Evolutionary conservation across 2,113 vertebrate species (phyloP).

Genomic region (Nyctereutes procyonoides): DNA sequence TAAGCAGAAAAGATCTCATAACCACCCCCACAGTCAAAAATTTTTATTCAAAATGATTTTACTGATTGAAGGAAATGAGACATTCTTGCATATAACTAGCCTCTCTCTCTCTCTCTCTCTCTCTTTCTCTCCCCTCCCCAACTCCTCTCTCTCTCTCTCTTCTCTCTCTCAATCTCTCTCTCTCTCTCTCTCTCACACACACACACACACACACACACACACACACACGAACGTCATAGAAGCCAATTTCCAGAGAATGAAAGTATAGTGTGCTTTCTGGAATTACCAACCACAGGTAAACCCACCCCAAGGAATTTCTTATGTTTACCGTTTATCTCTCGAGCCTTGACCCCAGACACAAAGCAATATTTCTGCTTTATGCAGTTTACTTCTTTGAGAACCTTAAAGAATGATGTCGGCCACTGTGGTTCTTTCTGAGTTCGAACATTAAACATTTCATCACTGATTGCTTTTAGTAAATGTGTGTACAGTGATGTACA

Average conservation of each 20-base stretch:
- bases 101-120: not conserved
- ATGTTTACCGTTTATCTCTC: constrained; percentile 51
- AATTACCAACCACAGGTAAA: constrained; percentile 42
- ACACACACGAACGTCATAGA: not conserved
- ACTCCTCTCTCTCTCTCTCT: not conserved
- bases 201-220: not conserved
- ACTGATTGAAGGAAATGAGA: constrained; percentile 45
- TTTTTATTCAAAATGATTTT: constrained; percentile 54
- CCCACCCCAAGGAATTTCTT: constrained; percentile 35
- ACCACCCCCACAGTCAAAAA: constrained; percentile 48
- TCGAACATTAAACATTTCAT: not conserved
- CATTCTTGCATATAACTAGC: not conserved
- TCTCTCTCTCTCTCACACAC: not conserved
- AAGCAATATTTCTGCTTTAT: constrained; percentile 43
- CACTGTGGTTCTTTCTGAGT: constrained; percentile 15
- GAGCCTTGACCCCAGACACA: not conserved
- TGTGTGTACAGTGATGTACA: not conserved
- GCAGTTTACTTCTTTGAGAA: constrained; percentile 39
- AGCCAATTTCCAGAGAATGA: constrained; percentile 50
- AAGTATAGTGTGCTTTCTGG: constrained; percentile 26
- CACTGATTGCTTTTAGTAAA: not conserved
- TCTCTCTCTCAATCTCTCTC: not conserved
- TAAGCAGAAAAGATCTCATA: constrained; percentile 55
- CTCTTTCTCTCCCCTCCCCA: not conserved
- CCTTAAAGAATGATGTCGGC: constrained; percentile 50